Evolutionary conservation across 2,888 invertebrate genomes (phyloP), one percentile per base, ranked within the genome.

Genomic region (Drosophila trichaetosa): DNA sequence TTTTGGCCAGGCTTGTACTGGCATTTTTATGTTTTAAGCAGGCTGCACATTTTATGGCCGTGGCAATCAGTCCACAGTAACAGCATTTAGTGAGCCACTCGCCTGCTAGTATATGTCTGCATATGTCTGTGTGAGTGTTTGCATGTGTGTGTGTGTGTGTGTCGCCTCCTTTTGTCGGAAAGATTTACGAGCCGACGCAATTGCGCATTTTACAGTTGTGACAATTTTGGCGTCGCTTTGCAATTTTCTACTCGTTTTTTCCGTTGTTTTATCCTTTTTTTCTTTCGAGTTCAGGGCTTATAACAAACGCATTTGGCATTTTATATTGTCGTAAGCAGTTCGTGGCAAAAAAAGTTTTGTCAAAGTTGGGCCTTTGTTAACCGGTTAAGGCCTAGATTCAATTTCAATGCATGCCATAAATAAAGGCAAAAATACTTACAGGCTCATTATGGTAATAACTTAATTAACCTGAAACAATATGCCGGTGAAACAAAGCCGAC

Each of bases 371-470:
- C 59, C 59, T 69, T 76, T 75, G 71, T 76, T 72, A 73, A 73
- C 69, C 62, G 69, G 69, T 65, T 69, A 53, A 54, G 60, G 51
- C 34, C 54, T 36, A 46, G 29, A 51, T 69, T 74, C 58, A 63
- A 58, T 66, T 59, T 63, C 79, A 76, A 72, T 81, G 89, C 80
- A 84, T 77, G 82, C 79, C 79, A 81, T 87, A 89, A 87, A 86
- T 88, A 88, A 77, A 76, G 56, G 60, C 81, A 71, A 73, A 81
- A 86, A 82, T 89, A 82, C 83, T 80, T 82, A 86, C 86, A 85
- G 85, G 87, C 87, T 87, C 90, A 87, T 87, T 87, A 87, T 90
- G 81, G 90, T 87, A 90, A 87, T 88, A 87, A 88, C 90, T 87
- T 90, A 87, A 87, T 87, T 87, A 87, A 87, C 87, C 90, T 79